Conservation (phyloP, 92 coral and sea anemone genomes). For the Anthopleura xanthogrammica region DNA sequence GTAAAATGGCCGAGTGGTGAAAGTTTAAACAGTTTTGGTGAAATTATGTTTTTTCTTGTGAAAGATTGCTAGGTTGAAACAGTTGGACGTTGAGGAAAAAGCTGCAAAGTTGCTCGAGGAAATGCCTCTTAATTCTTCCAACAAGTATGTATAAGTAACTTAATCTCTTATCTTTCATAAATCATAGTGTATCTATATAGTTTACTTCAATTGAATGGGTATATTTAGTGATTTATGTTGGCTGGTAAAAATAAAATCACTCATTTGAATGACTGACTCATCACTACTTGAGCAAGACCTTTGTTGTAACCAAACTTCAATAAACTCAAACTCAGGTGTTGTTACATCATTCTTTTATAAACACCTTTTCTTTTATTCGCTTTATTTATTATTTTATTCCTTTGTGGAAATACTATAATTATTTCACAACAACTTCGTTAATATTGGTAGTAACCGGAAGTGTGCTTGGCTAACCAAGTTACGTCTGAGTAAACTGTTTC, state of each 20-base stretch:
- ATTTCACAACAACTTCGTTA: background rate
- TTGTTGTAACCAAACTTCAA: background rate
- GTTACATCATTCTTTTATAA: background rate
- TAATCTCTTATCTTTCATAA: background rate
- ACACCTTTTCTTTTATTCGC: no score
- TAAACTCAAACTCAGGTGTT: background rate
- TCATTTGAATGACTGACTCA: constrained; percentile 17
- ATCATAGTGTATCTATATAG: background rate
- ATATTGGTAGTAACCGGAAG: background rate
- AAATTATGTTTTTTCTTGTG: constrained; percentile 10
- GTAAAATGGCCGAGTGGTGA: background rate
- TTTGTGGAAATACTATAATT: background rate
- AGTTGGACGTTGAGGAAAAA: constrained; percentile 26
- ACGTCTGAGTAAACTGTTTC: background rate
- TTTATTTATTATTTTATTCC: background rate
- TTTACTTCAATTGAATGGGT: background rate
- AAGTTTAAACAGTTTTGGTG: constrained; percentile 1
- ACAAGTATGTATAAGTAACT: background rate
- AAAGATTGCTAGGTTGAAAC: constrained; percentile 58
- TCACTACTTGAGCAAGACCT: background rate
- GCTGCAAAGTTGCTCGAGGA: constrained; percentile 8
- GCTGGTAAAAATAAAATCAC: background rate
- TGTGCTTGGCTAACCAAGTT: background rate
- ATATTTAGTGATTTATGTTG: background rate
- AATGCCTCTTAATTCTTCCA: constrained; percentile 35